Conservation (phyloP, 1,140 invertebrate genomes). For the Ephestia elutella region DNA sequence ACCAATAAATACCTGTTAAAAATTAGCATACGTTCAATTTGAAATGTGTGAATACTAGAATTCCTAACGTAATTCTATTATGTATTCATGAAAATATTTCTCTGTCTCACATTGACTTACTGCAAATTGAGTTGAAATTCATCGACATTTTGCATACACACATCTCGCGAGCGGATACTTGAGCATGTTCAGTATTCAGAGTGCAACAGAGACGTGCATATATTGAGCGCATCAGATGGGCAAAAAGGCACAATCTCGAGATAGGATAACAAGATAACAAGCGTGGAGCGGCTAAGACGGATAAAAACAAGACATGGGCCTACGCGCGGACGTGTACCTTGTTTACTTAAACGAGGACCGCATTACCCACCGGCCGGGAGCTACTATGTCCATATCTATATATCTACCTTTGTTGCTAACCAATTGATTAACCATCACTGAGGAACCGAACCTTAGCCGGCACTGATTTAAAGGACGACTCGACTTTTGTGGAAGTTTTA, state of each 20-base stretch:
- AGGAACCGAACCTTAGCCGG: neutral
- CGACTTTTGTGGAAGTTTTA: neutral
- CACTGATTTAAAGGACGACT: neutral
- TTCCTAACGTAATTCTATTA: neutral
- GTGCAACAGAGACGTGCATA: constrained; percentile 50
- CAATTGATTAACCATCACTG: neutral
- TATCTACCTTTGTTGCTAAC: neutral
- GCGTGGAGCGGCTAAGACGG: constrained; percentile 59
- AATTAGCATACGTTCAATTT: neutral
- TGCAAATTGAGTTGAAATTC: constrained; percentile 34
- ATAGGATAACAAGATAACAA: constrained; percentile 74
- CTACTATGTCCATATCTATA: neutral
- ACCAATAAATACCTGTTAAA: neutral
- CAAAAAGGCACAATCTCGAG: constrained; percentile 69
- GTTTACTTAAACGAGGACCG: constrained; percentile 66
- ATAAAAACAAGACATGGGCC: constrained; percentile 66
- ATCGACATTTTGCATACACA: constrained; percentile 26
- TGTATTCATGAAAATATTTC: constrained; percentile 4
- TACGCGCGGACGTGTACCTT: constrained; percentile 59
- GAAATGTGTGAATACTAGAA: constrained; percentile 1
- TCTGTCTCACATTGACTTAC: constrained; percentile 10
- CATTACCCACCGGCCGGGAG: constrained; percentile 44
- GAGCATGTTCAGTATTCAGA: constrained; percentile 17
- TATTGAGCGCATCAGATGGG: constrained; percentile 54
- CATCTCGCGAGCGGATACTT: constrained; percentile 8